Evolutionary conservation across 2,113 vertebrate species (phyloP), one percentile per base, ranked within the genome.

Genomic region (Phylloscopus trochiloides): DNA sequence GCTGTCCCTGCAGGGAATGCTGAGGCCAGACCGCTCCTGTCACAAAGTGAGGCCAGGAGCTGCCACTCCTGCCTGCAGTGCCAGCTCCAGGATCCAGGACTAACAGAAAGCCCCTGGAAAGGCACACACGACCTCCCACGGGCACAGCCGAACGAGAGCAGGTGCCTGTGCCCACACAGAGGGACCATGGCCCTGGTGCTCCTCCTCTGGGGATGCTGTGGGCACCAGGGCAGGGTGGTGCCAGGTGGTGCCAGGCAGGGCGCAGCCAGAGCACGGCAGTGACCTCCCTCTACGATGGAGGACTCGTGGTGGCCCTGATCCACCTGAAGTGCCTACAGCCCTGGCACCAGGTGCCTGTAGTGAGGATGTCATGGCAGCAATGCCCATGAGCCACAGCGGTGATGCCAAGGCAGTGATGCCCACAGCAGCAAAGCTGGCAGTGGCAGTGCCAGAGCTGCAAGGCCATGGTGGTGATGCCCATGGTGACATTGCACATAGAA

Each of bases 121-220:
- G 40, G 42, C 14, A 5, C 73, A 25, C 2, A 10, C 1, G 1
- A 31, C 31, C 4, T 32, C 75, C 67, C 3, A 25, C 0, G 1
- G 75, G 45, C 24, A 2, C 73, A 29, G 40, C 11, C 0, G 0
- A 45, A 55, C 0, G 2, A 77, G 25, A 74, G 57, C 34, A 47
- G 57, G 61, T 21, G 45, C 17, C 59, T 2, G 1, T 20, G 63
- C 21, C 47, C 21, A 8, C 42, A 47, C 12, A 51, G 40, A 36
- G 42, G 32, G 66, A 25, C 65, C 71, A 2, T 0, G 2, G 52
- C 55, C 25, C 31, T 1, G 2, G 22, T 9, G 40, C 26, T 54
- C 15, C 47, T 66, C 3, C 1, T 43, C 1, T 4, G 7, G 59
- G 38, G 48, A 74, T n/a, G 57, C 8, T 66, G 65, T 4, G 20